phyloP scores from a whole-genome alignment of 2,113 vertebrate species.

The Leptobrachium ailaonicum region DNA sequence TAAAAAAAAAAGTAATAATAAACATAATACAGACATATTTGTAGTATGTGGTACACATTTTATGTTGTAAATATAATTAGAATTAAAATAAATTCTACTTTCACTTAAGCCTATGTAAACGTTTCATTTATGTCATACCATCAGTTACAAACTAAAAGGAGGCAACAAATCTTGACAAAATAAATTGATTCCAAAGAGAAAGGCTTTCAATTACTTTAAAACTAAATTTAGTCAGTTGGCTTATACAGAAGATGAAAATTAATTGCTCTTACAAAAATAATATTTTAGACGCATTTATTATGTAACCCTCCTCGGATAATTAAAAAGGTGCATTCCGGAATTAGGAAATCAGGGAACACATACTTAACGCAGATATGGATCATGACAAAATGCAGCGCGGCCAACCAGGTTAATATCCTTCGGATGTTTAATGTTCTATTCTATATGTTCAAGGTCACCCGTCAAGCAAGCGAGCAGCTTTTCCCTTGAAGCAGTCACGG shows the following conservation, averaged over 20 bases:
- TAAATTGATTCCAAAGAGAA: constrained; percentile 11
- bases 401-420: not conserved
- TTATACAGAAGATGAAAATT: no score
- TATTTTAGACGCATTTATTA: not conserved
- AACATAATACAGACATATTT: no score
- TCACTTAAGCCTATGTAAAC: not conserved
- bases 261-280: not conserved
- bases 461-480: not conserved
- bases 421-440: not conserved
- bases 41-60: no score
- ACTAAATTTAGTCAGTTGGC: no score
- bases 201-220: not conserved
- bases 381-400: not conserved
- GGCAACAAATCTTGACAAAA: not conserved
- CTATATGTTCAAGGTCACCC: not conserved
- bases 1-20: no score
- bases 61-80: no score
- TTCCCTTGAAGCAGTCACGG: not conserved
- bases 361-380: not conserved
- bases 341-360: not conserved
- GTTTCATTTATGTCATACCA: constrained; percentile 13
- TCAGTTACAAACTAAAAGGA: constrained; percentile 15
- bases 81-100: no score
- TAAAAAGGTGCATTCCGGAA: not conserved
- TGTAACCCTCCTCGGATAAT: not conserved